Evolutionary conservation across 2,888 invertebrate genomes (phyloP).

Genomic region (Antheraea yamamai): DNA sequence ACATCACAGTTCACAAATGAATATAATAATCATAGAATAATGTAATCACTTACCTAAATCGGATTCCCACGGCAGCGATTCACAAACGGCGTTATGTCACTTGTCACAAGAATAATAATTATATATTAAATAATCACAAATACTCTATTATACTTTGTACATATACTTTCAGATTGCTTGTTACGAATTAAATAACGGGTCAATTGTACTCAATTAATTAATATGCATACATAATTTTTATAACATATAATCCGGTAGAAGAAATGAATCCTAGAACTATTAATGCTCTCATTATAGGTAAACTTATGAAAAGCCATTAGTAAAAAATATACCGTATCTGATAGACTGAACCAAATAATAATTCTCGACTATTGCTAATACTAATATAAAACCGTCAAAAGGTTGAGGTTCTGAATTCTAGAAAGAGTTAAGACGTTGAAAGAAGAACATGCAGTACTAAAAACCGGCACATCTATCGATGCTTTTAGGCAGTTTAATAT

Average conservation of each 20-base stretch:
- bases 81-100: constrained; percentile 52
- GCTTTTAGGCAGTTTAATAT: background rate
- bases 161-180: constrained; percentile 43
- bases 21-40: constrained; percentile 33
- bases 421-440: background rate
- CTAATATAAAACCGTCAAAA: background rate
- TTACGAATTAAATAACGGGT: constrained; percentile 23
- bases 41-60: constrained; percentile 52
- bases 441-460: no score
- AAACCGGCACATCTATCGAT: no score
- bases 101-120: constrained; percentile 36
- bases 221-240: background rate
- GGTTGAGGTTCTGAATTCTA: background rate
- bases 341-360: background rate
- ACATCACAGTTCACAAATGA: constrained; percentile 31
- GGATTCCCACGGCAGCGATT: constrained; percentile 47
- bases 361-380: background rate
- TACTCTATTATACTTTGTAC: constrained; percentile 28
- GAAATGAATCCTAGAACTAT: background rate
- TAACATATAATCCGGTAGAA: background rate
- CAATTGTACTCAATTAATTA: constrained; percentile 18
- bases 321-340: background rate
- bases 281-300: background rate
- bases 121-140: constrained; percentile 30
- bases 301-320: background rate